Evolutionary conservation across 2,797 vertebrate species (phyloP).

Genomic region (Xenentodon cancila): DNA sequence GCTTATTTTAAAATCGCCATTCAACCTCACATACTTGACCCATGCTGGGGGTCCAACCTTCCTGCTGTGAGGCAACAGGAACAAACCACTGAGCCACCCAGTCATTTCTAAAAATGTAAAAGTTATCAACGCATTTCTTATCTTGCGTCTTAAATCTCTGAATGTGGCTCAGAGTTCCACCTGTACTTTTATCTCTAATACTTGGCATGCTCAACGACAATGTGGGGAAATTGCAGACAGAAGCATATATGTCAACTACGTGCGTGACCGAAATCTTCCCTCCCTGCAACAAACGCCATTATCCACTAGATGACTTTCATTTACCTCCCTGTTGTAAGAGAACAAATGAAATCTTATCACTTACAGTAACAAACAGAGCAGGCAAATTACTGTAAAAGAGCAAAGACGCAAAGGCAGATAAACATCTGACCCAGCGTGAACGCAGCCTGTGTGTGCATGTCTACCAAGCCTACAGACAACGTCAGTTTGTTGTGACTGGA

Average conservation of each 20-base stretch:
- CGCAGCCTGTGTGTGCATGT: not conserved
- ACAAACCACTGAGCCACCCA: no score
- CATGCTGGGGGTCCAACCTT: no score
- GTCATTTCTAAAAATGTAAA: no score
- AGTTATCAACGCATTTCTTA: no score
- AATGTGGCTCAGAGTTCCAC: no score
- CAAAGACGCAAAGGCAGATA: not conserved
- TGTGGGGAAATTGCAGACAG: not conserved
- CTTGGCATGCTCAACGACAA: not conserved
- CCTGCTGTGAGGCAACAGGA: no score
- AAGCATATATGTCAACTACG: not conserved
- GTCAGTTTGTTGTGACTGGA: constrained; percentile 23
- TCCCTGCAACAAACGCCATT: no score
- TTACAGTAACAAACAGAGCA: not conserved
- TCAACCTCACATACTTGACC: no score
- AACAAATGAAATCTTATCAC: not conserved
- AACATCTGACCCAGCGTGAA: not conserved
- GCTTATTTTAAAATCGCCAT: no score
- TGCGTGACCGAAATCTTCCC: no score
- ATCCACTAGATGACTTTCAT: not conserved
- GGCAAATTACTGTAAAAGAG: not conserved
- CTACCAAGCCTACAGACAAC: not conserved
- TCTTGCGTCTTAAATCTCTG: no score
- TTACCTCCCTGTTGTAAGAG: constrained; percentile 2
- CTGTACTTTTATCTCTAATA: not conserved